Evolutionary conservation across 2,888 invertebrate species (phyloP), one percentile per base, ranked within the genome.

Genomic region (Oxycera nigricornis): DNA sequence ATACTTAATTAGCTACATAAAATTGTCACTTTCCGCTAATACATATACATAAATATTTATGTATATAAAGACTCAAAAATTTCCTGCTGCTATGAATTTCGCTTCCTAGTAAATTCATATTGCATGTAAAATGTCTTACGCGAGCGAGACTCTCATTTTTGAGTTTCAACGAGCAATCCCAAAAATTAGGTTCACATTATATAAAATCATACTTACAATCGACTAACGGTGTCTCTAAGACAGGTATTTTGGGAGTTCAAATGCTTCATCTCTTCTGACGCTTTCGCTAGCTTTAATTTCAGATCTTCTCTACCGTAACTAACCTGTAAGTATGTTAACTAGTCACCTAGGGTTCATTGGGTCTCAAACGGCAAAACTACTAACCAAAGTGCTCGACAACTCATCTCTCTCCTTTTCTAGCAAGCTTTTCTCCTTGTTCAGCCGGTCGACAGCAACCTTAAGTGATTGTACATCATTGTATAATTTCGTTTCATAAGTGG

Each of bases 131-230:
- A n/a, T n/a, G n/a, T n/a, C n/a, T n/a, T n/a, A n/a, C n/a, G n/a
- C n/a, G n/a, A n/a, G n/a, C n/a, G n/a, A n/a, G n/a, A n/a, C n/a
- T n/a, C n/a, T n/a, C n/a, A n/a, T n/a, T n/a, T n/a, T n/a, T n/a
- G n/a, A n/a, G n/a, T n/a, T n/a, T n/a, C n/a, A n/a, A n/a, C n/a
- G n/a, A n/a, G n/a, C n/a, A n/a, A n/a, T n/a, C n/a, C n/a, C n/a
- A n/a, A n/a, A n/a, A n/a, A n/a, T n/a, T n/a, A n/a, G n/a, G n/a
- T n/a, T n/a, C n/a, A n/a, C n/a, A n/a, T n/a, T n/a, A n/a, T n/a
- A n/a, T n/a, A n/a, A n/a, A n/a, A n/a, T n/a, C n/a, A 73, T 39
- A 52, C 22, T 73, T 67, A 76, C 76, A 74, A 30, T 41, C 74
- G 67, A 35, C n/a, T 46, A 17, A 76, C 31, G 20, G 17, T 70